A percentile compares a stretch with the other conserved stretches of the same genome.
phyloP scores from a whole-genome alignment of 2,888 invertebrate species.

The Tenthredo amoena region DNA sequence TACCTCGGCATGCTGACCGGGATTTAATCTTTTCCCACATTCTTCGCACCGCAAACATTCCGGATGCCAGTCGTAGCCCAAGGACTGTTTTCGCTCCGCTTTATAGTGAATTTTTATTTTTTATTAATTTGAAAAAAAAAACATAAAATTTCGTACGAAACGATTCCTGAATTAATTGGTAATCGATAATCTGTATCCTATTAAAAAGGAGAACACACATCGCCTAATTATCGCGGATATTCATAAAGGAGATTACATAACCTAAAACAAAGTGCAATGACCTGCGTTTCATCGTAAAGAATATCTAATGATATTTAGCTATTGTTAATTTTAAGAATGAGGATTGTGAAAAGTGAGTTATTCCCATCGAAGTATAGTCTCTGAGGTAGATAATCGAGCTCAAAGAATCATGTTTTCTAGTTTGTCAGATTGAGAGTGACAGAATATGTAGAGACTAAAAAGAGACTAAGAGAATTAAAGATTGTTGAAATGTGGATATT shows the following conservation, averaged over 20 bases:
- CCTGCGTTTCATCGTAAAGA: conserved; percentile 51
- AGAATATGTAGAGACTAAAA: conserved; percentile 42
- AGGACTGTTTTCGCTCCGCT: conserved; percentile 93
- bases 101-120: conserved; percentile 64
- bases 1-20: conserved; percentile 90
- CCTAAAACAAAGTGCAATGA: conserved; percentile 63
- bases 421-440: conserved; percentile 7
- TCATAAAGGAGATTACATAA: conserved; percentile 54
- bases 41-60: conserved; percentile 91
- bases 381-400: background rate
- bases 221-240: background rate
- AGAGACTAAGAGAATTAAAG: conserved; percentile 50
- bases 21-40: conserved; percentile 89
- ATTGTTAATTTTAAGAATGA: background rate
- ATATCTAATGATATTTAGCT: background rate
- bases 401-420: background rate
- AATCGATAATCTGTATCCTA: background rate
- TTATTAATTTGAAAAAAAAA: background rate
- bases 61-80: conserved; percentile 93
- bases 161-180: too few relatives aligned
- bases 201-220: background rate
- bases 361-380: background rate
- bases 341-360: background rate
- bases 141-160: background rate
- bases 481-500: conserved; percentile 65